Evolutionary conservation across 2,888 invertebrate species (phyloP).

Genomic region (Xestia rhomboidea): DNA sequence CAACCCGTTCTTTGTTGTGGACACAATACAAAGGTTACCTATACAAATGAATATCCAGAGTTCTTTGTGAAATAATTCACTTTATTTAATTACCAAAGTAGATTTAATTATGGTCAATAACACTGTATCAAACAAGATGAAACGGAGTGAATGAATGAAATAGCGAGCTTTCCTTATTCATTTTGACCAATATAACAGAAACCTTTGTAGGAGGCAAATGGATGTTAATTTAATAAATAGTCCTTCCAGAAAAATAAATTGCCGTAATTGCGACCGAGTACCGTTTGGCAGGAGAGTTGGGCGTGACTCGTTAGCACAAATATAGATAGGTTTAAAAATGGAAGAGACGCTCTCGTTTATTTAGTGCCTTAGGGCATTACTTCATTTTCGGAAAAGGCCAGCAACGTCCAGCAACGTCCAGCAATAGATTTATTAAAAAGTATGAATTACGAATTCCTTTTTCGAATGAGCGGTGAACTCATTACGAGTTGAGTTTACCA

Average conservation of each 20-base stretch:
- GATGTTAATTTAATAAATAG: slow-evolving; percentile 79
- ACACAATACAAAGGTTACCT: slow-evolving; percentile 32
- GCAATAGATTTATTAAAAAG: neutral
- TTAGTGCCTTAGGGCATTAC: slow-evolving; percentile 19
- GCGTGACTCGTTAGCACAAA: slow-evolving; percentile 74
- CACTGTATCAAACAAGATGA: slow-evolving; percentile 50
- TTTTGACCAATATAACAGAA: slow-evolving; percentile 67
- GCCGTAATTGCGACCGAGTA: slow-evolving; percentile 73
- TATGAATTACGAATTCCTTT: neutral
- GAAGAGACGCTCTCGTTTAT: slow-evolving; percentile 44
- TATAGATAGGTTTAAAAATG: slow-evolving; percentile 61
- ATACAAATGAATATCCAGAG: slow-evolving; percentile 33
- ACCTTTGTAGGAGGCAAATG: slow-evolving; percentile 71
- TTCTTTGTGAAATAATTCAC: slow-evolving; percentile 40
- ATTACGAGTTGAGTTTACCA: slow-evolving; percentile 16
- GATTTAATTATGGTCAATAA: slow-evolving; percentile 56
- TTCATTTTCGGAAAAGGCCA: slow-evolving; percentile 21
- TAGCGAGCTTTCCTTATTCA: slow-evolving; percentile 66
- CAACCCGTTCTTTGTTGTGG: slow-evolving; percentile 54
- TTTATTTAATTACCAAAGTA: slow-evolving; percentile 37
- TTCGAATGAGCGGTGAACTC: slow-evolving; percentile 8
- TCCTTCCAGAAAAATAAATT: slow-evolving; percentile 74
- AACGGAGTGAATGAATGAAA: slow-evolving; percentile 56
- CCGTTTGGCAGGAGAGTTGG: slow-evolving; percentile 68
- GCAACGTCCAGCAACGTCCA: neutral